These are phyloP conservation scores for Pseudomyrmex gracilis DNA, from an alignment of 1,140 invertebrate species.

Conservation along the genomic window DNA sequence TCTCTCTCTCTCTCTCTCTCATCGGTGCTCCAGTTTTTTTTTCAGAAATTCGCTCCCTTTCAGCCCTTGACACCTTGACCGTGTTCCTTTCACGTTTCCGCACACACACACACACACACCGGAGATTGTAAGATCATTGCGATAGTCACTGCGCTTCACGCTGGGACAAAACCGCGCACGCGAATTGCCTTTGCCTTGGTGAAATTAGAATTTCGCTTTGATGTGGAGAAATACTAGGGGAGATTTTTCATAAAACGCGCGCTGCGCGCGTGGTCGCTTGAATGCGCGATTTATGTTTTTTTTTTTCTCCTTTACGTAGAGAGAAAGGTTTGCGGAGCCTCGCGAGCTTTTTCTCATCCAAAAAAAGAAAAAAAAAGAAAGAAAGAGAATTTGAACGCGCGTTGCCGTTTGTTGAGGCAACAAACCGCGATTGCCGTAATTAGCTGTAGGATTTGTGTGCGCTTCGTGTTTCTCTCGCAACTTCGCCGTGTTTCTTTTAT, in stretches of 20 bases:
- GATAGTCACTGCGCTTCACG: conserved; percentile 21
- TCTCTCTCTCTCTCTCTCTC: not conserved
- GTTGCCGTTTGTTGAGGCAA: no score
- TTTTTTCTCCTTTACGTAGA: not conserved
- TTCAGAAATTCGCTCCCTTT: conserved; percentile 32
- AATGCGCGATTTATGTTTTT: not conserved
- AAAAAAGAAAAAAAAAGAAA: not conserved
- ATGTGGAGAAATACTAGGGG: not conserved
- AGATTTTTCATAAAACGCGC: conserved; percentile 32
- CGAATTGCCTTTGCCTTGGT: conserved; percentile 8
- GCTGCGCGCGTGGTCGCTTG: not conserved
- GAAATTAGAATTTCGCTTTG: conserved; percentile 54
- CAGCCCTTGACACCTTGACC: conserved; percentile 1
- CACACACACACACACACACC: not conserved
- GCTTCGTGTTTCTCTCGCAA: no score
- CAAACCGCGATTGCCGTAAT: no score
- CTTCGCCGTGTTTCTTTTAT: not conserved
- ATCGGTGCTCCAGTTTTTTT: not conserved
- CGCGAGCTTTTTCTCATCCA: no score
- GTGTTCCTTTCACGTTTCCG: conserved; percentile 31
- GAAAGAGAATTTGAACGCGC: no score
- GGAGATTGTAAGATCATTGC: conserved; percentile 52
- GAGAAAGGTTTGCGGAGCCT: no score
- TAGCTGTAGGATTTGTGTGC: no score
- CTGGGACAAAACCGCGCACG: conserved; percentile 17